Conservation (phyloP, 2,888 invertebrate genomes). For the Leptinotarsa haldemani region DNA sequence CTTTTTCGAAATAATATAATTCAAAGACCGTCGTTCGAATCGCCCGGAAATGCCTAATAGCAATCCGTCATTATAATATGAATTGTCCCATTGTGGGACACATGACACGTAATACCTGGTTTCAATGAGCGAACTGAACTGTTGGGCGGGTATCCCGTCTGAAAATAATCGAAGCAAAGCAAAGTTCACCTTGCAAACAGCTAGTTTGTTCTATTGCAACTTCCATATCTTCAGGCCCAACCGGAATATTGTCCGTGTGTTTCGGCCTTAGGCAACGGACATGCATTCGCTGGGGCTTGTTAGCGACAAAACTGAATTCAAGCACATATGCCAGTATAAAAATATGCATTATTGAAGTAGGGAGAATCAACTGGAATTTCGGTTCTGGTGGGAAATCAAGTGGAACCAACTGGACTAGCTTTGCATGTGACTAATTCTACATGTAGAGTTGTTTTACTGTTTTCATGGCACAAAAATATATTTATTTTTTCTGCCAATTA, state of each 20-base stretch:
- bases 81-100: conserved; percentile 18
- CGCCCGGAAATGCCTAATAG: background rate
- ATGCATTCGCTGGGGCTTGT: conserved; percentile 3
- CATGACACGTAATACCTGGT: conserved; percentile 34
- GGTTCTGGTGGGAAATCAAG: no score
- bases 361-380: no score
- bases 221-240: conserved; percentile 13
- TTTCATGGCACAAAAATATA: no score
- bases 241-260: conserved; percentile 5
- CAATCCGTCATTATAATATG: background rate
- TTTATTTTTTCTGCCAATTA: no score
- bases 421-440: no score
- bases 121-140: conserved; percentile 27
- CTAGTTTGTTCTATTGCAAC: background rate
- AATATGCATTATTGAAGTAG: background rate
- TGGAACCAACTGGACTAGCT: no score
- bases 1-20: background rate
- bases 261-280: background rate
- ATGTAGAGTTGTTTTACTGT: no score
- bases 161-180: conserved; percentile 7
- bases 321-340: conserved; percentile 1
- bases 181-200: background rate
- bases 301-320: background rate
- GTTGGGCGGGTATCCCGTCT: conserved; percentile 21
- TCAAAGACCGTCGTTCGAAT: background rate